Conservation (phyloP, 2,888 invertebrate species). For the Oligia latruncula region DNA sequence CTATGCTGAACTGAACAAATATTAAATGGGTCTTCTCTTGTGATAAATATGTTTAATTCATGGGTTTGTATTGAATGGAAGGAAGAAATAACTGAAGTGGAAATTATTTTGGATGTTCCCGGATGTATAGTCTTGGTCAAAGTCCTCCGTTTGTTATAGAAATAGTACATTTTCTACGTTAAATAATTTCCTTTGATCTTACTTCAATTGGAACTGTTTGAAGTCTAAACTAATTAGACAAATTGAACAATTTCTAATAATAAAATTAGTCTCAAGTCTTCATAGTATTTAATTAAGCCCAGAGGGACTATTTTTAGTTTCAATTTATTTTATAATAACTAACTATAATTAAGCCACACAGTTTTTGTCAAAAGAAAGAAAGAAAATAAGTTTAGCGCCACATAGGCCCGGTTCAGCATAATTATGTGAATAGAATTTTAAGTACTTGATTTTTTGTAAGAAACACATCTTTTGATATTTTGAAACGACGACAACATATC, state of each 20-base stretch:
- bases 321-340: slow-evolving; percentile 6
- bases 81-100: slow-evolving; percentile 12
- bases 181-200: slow-evolving; percentile 18
- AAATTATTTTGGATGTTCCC: slow-evolving; percentile 9
- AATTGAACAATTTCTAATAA: slow-evolving; percentile 30
- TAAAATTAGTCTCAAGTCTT: slow-evolving; percentile 9
- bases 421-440: no score
- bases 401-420: no score
- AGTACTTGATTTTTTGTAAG: background rate
- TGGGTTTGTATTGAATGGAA: slow-evolving; percentile 30
- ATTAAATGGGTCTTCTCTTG: slow-evolving; percentile 50
- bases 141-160: background rate
- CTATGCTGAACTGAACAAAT: slow-evolving; percentile 43
- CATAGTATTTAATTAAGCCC: background rate
- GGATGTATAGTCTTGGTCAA: slow-evolving; percentile 8
- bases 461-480: background rate
- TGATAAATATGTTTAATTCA: slow-evolving; percentile 54
- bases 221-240: slow-evolving; percentile 22
- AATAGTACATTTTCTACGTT: background rate
- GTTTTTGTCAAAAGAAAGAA: background rate
- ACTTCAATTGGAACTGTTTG: background rate
- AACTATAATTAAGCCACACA: background rate
- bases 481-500: slow-evolving; percentile 3
- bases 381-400: no score
- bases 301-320: background rate